These are phyloP conservation scores for Centroberyx gerrardi DNA, from an alignment of 2,797 vertebrate species.

Conservation along the genomic window DNA sequence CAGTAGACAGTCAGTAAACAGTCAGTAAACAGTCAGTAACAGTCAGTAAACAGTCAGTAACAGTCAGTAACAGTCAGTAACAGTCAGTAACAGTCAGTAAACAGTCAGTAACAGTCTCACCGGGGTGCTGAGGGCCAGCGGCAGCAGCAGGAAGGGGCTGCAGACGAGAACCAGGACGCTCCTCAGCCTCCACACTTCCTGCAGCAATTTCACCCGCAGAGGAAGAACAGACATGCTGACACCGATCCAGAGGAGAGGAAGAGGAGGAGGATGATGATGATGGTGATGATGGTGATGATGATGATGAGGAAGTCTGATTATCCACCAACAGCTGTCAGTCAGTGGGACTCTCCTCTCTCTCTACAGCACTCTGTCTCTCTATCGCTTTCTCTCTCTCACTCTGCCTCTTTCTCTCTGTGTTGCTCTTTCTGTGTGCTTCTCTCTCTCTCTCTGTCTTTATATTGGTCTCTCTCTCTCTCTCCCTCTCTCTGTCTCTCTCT, in stretches of 20 bases:
- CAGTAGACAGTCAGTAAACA: too few relatives aligned
- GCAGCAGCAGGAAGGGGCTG: conserved; percentile 89
- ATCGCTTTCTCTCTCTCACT: neutral
- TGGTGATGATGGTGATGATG: neutral
- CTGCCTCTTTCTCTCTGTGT: neutral
- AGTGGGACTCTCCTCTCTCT: neutral
- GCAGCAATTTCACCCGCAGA: conserved; percentile 60
- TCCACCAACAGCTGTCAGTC: neutral
- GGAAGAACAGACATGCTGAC: conserved; percentile 64
- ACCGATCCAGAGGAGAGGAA: neutral
- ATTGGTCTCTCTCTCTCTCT: neutral
- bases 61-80: too few relatives aligned
- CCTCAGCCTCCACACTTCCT: conserved; percentile 76
- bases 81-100: conserved; percentile 13
- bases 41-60: too few relatives aligned
- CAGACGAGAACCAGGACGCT: conserved; percentile 81
- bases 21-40: too few relatives aligned
- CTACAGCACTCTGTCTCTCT: conserved; percentile 12
- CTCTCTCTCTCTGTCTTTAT: neutral
- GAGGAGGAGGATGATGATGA: neutral
- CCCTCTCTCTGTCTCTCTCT: neutral
- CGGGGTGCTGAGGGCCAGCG: conserved; percentile 85
- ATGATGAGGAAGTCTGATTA: neutral
- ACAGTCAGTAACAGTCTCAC: conserved; percentile 70
- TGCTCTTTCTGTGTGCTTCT: neutral